Conservation (phyloP, 2,113 vertebrate species). For the Isichthys henryi region DNA sequence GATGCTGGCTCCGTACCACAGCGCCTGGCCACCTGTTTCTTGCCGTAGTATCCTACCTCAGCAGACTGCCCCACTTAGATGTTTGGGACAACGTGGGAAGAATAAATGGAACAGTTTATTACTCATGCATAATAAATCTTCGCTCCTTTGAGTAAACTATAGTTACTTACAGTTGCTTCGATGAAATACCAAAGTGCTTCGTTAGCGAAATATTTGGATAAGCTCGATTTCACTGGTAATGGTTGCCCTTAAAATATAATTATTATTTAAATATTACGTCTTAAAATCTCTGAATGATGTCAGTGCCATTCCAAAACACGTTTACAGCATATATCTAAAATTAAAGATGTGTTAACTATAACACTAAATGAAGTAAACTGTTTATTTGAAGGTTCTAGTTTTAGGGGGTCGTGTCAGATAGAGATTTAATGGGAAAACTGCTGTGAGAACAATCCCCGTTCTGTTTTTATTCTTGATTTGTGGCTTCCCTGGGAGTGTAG, state of each 20-base stretch:
- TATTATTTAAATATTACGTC: background rate
- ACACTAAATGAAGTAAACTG: background rate
- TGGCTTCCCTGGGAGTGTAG: background rate
- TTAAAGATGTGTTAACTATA: too few species aligned
- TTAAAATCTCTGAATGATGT: background rate
- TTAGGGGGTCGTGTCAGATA: background rate
- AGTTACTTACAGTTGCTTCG: background rate
- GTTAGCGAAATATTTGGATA: background rate
- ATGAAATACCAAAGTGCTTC: background rate
- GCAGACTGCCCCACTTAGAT: conserved; percentile 32
- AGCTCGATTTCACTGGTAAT: background rate
- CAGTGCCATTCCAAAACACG: background rate
- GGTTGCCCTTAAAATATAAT: background rate
- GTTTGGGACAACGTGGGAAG: background rate
- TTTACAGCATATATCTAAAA: background rate
- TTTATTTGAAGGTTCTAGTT: background rate
- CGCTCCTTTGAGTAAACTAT: background rate
- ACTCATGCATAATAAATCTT: background rate
- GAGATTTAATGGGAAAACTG: background rate
- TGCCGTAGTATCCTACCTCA: conserved; percentile 55
- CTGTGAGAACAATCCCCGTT: background rate
- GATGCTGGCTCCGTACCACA: conserved; percentile 37
- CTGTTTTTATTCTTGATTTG: background rate
- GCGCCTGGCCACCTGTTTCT: conserved; percentile 29
- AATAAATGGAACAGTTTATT: background rate